Evolutionary conservation across 2,888 invertebrate genomes (phyloP).

Genomic region (Eumacrocentrus americanus): DNA sequence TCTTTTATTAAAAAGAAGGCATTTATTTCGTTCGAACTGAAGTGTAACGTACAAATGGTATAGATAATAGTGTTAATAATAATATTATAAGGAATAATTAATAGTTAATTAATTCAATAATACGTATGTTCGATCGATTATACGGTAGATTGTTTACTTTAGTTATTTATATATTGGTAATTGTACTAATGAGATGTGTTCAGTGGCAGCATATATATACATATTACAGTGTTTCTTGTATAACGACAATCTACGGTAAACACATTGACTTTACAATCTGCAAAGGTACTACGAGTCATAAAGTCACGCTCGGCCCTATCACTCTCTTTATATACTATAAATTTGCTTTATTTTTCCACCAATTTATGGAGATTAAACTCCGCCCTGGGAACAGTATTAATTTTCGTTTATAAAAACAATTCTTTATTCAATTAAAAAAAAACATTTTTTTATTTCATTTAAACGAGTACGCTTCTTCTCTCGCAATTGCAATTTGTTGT

Average conservation of each 20-base stretch:
- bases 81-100: conserved; percentile 60
- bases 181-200: conserved; percentile 62
- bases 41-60: conserved; percentile 61
- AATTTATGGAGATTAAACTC: neutral
- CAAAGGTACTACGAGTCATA: conserved; percentile 39
- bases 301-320: conserved; percentile 43
- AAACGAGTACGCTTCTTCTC: conserved; percentile 26
- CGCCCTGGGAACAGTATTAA: no score
- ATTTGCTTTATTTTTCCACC: neutral
- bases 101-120: conserved; percentile 56
- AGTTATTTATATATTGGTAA: conserved; percentile 52
- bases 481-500: neutral
- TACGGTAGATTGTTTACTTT: conserved; percentile 40
- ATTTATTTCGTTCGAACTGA: conserved; percentile 60
- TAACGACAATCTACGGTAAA: conserved; percentile 36
- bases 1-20: conserved; percentile 61
- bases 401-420: no score
- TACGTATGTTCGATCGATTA: conserved; percentile 38
- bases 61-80: conserved; percentile 59
- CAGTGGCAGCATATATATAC: conserved; percentile 59
- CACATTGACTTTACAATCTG: conserved; percentile 35
- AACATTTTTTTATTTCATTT: conserved; percentile 12
- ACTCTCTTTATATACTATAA: conserved; percentile 28
- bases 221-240: conserved; percentile 43
- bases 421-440: no score